Percentiles rank a stretch among this genome's conserved stretches.
Conservation (phyloP, 2,888 invertebrate species). For the Cartodere bifasciata region DNA sequence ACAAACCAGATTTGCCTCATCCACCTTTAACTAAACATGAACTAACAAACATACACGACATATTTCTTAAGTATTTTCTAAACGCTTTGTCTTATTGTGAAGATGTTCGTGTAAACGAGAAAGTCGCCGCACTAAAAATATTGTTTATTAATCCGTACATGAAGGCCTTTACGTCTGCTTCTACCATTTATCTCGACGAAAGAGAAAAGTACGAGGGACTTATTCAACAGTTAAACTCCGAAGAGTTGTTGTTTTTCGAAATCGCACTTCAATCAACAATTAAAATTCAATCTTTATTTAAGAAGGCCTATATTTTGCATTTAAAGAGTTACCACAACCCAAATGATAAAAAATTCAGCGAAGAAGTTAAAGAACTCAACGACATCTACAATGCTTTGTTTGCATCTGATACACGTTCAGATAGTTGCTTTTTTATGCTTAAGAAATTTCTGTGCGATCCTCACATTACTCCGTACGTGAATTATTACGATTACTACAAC, state of each 20-base stretch:
- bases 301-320: slow-evolving; percentile 20
- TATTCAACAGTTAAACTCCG: slow-evolving; percentile 13
- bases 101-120: no score
- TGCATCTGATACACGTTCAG: slow-evolving; percentile 17
- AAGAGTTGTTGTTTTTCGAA: slow-evolving; percentile 20
- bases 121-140: no score
- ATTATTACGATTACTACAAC: slow-evolving; percentile 18
- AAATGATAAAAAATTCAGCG: slow-evolving; percentile 16
- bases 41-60: no score
- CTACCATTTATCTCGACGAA: no score
- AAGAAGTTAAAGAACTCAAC: slow-evolving; percentile 21
- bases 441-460: slow-evolving; percentile 19
- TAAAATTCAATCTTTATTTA: slow-evolving; percentile 26
- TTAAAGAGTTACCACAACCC: slow-evolving; percentile 19
- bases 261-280: slow-evolving; percentile 21
- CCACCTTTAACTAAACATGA: no score
- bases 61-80: no score
- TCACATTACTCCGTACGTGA: slow-evolving; percentile 12
- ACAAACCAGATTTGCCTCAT: slow-evolving; percentile 18
- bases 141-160: no score
- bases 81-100: no score
- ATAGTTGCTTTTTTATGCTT: slow-evolving; percentile 17
- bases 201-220: slow-evolving; percentile 3
- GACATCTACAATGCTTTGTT: slow-evolving; percentile 22
- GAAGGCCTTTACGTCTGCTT: no score